Percentiles rank a stretch among this genome's conserved stretches.
These are phyloP conservation scores for Phrynocephalus versicolor DNA, from an alignment of 2,113 vertebrate species.

Conservation along the genomic window DNA sequence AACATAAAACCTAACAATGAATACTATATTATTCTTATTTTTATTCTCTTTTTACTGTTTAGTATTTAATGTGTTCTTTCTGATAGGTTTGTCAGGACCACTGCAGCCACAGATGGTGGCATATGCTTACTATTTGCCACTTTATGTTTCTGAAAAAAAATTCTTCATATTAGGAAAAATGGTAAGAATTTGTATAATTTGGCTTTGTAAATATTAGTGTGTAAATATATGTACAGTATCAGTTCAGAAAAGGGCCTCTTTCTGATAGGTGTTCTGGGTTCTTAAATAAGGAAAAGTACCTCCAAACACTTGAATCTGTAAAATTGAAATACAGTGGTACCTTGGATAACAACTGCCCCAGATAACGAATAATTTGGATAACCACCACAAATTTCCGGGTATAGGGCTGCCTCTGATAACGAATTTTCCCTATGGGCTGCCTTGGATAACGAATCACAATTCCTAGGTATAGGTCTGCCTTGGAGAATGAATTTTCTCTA, in stretches of 20 bases:
- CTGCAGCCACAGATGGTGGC: conserved; percentile 71
- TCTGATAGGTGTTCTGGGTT: neutral
- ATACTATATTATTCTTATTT: conserved; percentile 14
- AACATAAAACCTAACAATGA: conserved; percentile 7
- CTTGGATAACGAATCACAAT: too few species aligned
- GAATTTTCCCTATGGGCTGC: too few species aligned
- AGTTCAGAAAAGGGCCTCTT: neutral
- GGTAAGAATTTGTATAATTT: conserved; percentile 74
- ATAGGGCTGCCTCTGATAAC: too few species aligned
- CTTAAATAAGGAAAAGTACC: neutral
- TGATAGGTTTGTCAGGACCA: conserved; percentile 56
- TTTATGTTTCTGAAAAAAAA: conserved; percentile 78
- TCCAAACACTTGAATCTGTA: neutral
- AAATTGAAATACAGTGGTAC: neutral
- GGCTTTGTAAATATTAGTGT: neutral
- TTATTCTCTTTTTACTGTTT: conserved; percentile 20
- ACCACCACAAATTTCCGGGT: too few species aligned
- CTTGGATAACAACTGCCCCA: too few species aligned
- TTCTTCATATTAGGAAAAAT: conserved; percentile 77
- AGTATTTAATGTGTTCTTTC: conserved; percentile 46
- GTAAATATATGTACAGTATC: neutral
- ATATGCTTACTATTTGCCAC: conserved; percentile 81
- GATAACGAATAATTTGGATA: too few species aligned
- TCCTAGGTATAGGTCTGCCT: too few species aligned
- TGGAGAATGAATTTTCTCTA: too few species aligned